Base-by-base conservation (phyloP, 2,797 vertebrate species). In the Leuciscus waleckii region DNA sequence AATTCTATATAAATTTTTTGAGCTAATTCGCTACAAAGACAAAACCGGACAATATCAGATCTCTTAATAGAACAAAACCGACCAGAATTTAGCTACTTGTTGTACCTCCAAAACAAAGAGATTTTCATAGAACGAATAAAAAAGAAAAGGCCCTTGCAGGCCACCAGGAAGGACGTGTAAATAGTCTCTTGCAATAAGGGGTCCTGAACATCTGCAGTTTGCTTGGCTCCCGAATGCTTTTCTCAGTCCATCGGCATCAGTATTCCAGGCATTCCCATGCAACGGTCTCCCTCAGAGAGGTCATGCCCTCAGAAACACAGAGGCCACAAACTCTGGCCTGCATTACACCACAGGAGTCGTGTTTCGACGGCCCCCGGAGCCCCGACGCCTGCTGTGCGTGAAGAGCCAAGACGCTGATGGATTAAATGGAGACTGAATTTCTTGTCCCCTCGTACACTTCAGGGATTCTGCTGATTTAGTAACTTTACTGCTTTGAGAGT, bases 211-310 rank as follows among this genome's bases (percentile, higher is more conserved):
- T 79, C 69, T 81, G 70, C 56, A 43, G 39, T 74, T 26, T 67
- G 41, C 78, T 82, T 86, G 32, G 13, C 29, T 39, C 54, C n/a
- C 0, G 3, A 81, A 58, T 32, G 49, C 19, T 54, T 61, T 67
- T 78, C 37, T 73, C 35, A 78, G 35, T 49, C 68, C 51, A 51
- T 19, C n/a, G 23, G 43, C 73, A 86, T 83, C 75, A 87, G 78
- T 84, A 68, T 85, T 76, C 79, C 73, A 77, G 71, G 61, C 68
- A 49, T 11, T n/a, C 61, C 67, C 39, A 9, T 71, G 69, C 70
- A 76, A 69, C 43, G 51, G 19, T 78, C 71, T 51, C 41, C 46
- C 17, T n/a, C 61, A 65, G 54, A 76, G 79, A 81, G 58, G 73
- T 89, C 26, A 79, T 51, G 76, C 35, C 79, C 39, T 71, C 41